Conservation (phyloP, 1,140 invertebrate species). For the Heterodera carotae region DNA sequence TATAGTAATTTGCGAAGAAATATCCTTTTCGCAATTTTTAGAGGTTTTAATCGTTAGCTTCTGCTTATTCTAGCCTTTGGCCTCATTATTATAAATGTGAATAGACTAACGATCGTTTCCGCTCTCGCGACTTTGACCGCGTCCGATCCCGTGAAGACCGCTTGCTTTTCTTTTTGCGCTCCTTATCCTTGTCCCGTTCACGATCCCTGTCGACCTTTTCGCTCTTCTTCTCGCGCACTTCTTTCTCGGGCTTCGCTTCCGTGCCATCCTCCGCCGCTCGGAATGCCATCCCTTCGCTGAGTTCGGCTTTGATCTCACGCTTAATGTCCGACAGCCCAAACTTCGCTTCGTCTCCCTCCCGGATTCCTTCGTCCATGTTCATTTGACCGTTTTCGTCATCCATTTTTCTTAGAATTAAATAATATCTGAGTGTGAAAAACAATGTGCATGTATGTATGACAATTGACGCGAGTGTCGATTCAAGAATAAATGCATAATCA, state of each 20-base stretch:
- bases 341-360: neutral
- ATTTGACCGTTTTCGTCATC: neutral
- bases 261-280: constrained; percentile 3
- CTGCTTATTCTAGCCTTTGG: too few relatives aligned
- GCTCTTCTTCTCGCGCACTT: constrained; percentile 28
- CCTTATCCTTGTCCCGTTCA: constrained; percentile 19
- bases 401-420: too few relatives aligned
- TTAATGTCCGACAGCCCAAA: constrained; percentile 13
- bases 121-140: constrained; percentile 12
- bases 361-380: neutral
- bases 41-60: too few relatives aligned
- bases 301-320: constrained; percentile 37
- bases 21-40: too few relatives aligned
- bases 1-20: too few relatives aligned
- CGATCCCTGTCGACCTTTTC: constrained; percentile 15
- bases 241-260: constrained; percentile 16
- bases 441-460: too few relatives aligned
- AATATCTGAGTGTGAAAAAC: too few relatives aligned
- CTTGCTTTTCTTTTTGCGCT: constrained; percentile 26
- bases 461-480: neutral
- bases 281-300: neutral
- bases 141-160: constrained; percentile 37
- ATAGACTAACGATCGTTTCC: constrained; percentile 44
- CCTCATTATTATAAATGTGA: too few relatives aligned
- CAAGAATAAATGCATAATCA: neutral